Percentiles rank a stretch among this genome's conserved stretches.
Evolutionary conservation across 2,113 vertebrate species (phyloP).

Genomic region (Malaclemys terrapin): DNA sequence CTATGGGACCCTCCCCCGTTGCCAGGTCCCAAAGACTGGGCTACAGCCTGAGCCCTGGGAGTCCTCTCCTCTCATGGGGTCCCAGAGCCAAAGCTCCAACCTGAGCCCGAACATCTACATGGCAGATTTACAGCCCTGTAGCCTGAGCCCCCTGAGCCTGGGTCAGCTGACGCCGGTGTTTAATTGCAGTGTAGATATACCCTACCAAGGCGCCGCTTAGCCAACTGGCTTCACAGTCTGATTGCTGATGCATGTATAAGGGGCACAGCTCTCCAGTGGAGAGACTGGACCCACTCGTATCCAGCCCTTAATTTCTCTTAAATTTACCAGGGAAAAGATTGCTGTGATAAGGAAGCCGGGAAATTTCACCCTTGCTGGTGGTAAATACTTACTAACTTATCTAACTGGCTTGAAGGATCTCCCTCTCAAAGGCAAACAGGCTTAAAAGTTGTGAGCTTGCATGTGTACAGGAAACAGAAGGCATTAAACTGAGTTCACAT

Average conservation of each 20-base stretch:
- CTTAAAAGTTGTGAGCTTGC: not conserved
- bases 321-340: not conserved
- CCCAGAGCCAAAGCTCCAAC: not conserved
- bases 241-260: not conserved
- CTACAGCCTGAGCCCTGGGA: not conserved
- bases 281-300: not conserved
- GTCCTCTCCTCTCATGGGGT: not conserved
- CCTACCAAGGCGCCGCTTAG: not conserved
- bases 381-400: constrained; percentile 42
- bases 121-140: not conserved
- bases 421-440: constrained; percentile 6
- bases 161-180: not conserved
- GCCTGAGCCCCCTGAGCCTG: not conserved
- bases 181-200: not conserved
- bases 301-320: not conserved
- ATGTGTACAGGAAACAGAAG: constrained; percentile 29
- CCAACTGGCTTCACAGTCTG: not conserved
- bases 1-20: not conserved
- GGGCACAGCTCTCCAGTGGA: not conserved
- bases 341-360: not conserved
- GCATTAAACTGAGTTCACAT: not conserved
- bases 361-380: not conserved
- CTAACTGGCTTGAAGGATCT: constrained; percentile 2
- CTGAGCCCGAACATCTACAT: not conserved
- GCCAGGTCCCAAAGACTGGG: not conserved